phyloP scores from a whole-genome alignment of 2,888 invertebrate genomes.

The Lutraria lutraria region DNA sequence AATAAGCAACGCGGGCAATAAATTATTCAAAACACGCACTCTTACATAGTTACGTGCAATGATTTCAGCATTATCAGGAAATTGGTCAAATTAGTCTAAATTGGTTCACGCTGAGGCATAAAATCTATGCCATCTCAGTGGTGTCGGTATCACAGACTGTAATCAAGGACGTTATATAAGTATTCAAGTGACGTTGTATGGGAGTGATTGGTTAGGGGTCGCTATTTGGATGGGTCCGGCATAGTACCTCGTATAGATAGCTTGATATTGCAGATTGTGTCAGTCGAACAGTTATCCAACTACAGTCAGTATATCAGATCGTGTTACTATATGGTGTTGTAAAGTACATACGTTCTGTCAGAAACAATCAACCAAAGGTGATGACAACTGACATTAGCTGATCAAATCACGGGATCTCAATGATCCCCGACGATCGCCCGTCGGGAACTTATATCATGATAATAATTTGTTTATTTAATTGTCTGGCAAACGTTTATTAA shows the following conservation, averaged over 20 bases:
- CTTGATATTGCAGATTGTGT: too few relatives aligned
- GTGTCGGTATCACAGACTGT: slow-evolving; percentile 24
- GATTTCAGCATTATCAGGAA: slow-evolving; percentile 26
- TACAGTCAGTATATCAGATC: too few relatives aligned
- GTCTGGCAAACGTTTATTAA: not conserved
- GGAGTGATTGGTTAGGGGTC: slow-evolving; percentile 21
- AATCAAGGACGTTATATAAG: slow-evolving; percentile 26
- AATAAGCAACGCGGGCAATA: slow-evolving; percentile 4
- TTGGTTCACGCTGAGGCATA: slow-evolving; percentile 8
- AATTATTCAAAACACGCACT: slow-evolving; percentile 21
- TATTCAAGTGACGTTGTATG: not conserved
- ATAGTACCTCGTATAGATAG: too few relatives aligned
- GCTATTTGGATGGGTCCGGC: not conserved
- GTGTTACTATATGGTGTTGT: not conserved
- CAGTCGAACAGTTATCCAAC: too few relatives aligned
- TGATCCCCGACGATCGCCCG: not conserved
- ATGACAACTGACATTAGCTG: slow-evolving; percentile 9
- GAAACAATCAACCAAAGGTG: not conserved
- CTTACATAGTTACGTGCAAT: slow-evolving; percentile 11
- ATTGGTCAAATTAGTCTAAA: slow-evolving; percentile 34
- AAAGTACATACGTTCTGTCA: not conserved
- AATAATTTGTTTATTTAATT: slow-evolving; percentile 12
- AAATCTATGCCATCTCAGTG: not conserved
- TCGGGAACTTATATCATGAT: not conserved
- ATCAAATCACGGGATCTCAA: not conserved